A percentile compares a stretch with the other conserved stretches of the same genome.
Evolutionary conservation across 2,797 vertebrate genomes (phyloP).

Genomic region (Oreochromis grahami): DNA sequence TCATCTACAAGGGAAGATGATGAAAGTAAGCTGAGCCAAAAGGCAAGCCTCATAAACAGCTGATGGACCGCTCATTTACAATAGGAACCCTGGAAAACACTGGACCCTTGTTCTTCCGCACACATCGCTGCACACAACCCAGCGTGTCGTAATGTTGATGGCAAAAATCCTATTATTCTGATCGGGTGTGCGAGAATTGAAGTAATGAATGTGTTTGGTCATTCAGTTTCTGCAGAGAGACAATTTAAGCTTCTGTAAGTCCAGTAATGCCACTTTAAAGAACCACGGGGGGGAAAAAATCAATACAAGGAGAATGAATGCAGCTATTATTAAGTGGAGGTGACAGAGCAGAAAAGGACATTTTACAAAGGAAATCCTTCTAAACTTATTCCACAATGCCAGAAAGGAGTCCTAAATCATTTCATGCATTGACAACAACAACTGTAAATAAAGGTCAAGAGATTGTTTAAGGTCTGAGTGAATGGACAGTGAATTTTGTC

Average conservation of each 20-base stretch:
- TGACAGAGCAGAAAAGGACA: neutral
- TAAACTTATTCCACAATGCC: neutral
- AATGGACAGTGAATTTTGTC: neutral
- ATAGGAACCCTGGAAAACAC: constrained; percentile 21
- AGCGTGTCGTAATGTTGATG: constrained; percentile 15
- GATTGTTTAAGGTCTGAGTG: neutral
- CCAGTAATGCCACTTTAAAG: neutral
- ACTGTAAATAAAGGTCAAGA: neutral
- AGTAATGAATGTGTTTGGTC: constrained; percentile 49
- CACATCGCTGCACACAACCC: constrained; percentile 19
- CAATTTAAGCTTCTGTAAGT: constrained; percentile 24
- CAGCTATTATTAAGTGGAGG: neutral
- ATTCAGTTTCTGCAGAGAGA: neutral
- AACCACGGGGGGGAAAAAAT: neutral
- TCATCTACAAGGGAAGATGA: neutral
- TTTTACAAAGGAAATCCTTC: neutral
- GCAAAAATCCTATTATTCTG: constrained; percentile 56
- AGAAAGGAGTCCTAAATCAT: neutral
- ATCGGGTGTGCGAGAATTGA: constrained; percentile 55
- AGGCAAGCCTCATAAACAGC: neutral
- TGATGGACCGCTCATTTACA: neutral
- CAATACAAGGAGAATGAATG: neutral
- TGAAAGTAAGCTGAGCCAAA: neutral
- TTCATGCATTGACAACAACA: neutral
- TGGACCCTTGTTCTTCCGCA: constrained; percentile 42